Evolutionary conservation across 2,113 vertebrate species (phyloP).

Genomic region (Donacobius atricapilla): DNA sequence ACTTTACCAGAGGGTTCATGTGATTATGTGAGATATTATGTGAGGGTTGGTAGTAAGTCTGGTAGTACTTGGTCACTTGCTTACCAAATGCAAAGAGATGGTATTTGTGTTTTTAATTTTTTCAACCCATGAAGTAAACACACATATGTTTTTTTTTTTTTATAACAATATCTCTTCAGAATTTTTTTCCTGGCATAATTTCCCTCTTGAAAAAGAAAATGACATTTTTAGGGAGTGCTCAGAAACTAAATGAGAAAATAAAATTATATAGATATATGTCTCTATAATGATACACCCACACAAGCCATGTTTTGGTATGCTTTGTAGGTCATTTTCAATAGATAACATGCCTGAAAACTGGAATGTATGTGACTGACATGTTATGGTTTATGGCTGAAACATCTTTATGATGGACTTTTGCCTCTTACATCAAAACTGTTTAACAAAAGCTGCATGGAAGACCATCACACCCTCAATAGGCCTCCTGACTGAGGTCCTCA

Average conservation of each 20-base stretch:
- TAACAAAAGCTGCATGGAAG: neutral
- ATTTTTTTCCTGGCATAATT: neutral
- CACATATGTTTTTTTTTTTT: neutral
- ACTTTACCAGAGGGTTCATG: neutral
- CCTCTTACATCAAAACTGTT: neutral
- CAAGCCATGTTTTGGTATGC: neutral
- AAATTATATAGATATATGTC: neutral
- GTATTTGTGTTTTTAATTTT: neutral
- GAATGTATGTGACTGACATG: neutral
- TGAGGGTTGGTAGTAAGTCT: neutral
- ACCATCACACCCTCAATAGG: neutral
- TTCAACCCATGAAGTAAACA: neutral
- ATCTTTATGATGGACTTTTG: neutral
- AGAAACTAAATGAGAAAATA: neutral
- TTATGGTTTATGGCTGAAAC: neutral
- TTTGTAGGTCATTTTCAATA: neutral
- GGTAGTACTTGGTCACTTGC: neutral
- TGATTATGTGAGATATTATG: no score
- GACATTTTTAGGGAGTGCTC: neutral
- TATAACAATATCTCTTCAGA: neutral
- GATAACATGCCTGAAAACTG: neutral
- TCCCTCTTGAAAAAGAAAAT: neutral
- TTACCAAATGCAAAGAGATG: neutral
- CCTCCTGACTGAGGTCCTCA: fast-evolving
- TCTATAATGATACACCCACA: neutral